phyloP scores from a whole-genome alignment of 2,113 vertebrate species.

The Stomatorhinus ivindoensis region DNA sequence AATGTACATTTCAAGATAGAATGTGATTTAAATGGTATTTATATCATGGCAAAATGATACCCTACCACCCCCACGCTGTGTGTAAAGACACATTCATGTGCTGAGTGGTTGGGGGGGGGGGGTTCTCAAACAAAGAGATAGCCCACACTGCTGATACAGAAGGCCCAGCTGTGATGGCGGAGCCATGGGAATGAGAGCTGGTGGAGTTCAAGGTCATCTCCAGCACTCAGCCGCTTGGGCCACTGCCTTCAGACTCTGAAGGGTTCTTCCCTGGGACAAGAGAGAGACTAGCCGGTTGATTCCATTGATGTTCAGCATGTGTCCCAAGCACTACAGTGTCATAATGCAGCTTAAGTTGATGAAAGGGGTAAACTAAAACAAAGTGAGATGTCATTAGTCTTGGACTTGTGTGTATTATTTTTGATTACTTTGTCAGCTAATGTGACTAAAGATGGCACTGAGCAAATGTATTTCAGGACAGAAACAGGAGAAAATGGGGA shows the following conservation, averaged over 20 bases:
- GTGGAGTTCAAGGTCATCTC: constrained; percentile 53
- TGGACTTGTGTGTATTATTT: not conserved
- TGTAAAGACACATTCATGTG: constrained; percentile 2
- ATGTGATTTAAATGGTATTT: not conserved
- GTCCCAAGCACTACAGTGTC: not conserved
- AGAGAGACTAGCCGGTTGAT: constrained; percentile 57
- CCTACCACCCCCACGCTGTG: not conserved
- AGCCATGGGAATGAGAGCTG: constrained; percentile 48
- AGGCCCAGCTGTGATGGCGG: constrained; percentile 46
- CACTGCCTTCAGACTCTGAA: constrained; percentile 52
- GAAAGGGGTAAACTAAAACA: not conserved
- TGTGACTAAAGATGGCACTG: not conserved
- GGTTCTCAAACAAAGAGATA: constrained; percentile 23
- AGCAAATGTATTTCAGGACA: constrained; percentile 21
- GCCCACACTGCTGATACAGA: constrained; percentile 29
- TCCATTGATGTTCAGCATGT: constrained; percentile 47
- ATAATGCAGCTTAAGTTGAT: not conserved
- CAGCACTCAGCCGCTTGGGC: constrained; percentile 55
- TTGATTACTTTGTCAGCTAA: constrained; percentile 33
- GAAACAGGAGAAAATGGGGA: constrained; percentile 26
- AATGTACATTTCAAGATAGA: not conserved
- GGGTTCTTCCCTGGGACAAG: constrained; percentile 49
- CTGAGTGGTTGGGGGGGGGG: not conserved
- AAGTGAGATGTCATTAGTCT: not conserved
- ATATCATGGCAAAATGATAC: not conserved